Evolutionary conservation across 2,888 invertebrate species (phyloP), one percentile per base, ranked within the genome.

Genomic region (Nezara viridula): DNA sequence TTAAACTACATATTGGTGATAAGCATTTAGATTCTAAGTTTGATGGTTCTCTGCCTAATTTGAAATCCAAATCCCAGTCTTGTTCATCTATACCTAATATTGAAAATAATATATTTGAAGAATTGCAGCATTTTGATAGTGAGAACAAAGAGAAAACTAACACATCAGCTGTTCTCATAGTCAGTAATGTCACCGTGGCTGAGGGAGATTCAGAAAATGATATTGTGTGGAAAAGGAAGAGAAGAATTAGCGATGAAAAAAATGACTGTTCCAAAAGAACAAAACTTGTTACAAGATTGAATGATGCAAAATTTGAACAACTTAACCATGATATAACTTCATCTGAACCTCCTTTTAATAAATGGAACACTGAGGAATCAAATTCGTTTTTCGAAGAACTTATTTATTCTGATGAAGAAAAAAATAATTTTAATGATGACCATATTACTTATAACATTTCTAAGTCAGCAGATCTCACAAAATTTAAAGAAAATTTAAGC

Each of bases 351-450:
- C 1, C 24, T 40, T 21, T 2, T 40, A 44, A 77, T 21, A 21
- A 40, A 40, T 77, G 77, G 60, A 60, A 60, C 6, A 60, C 12
- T 14, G 60, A 60, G 16, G 60, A 60, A 60, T 14, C 27, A 27
- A 60, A 32, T 60, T 60, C 60, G 16, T 60, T 27, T 77, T 12
- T 24, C 24, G 77, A 77, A 40, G 77, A 77, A 24, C 77, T 77
- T 24, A 77, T 77, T 24, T 77, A 77, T 77, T 77, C 77, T 77
- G 77, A 77, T 40, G 77, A 77, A 77, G 77, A 77, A 10, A 77
- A 77, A 77, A 77, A 77, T 77, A 37, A 40, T 44, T 77, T 77
- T 27, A 10, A 9, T 44, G 77, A 27, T 60, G 16, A 40, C 4
- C 24, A 40, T 14, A 5, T 27, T 27, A 14, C 27, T 60, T 10